Evolutionary conservation across 1,140 invertebrate species (phyloP), one percentile per base, ranked within the genome.

Genomic region (Trinorchestia longiramus): DNA sequence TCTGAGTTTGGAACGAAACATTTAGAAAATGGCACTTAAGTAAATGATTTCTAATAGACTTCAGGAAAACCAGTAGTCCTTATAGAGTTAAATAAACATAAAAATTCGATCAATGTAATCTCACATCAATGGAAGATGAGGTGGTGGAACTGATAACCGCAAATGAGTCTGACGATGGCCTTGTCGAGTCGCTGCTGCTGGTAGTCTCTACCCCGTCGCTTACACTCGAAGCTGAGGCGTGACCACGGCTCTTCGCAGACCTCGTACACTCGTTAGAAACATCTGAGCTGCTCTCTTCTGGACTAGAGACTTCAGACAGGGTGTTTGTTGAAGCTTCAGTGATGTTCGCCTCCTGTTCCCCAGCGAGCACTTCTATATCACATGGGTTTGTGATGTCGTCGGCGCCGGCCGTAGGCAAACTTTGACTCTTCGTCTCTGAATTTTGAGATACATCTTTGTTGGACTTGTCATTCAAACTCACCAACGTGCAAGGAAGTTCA

Each of bases 101-200:
- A 36, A 36, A 77, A 77, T 36, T 3, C 62, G 36, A 3, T 1
- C 3, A 3, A 77, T 28, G 62, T 36, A 3, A 45, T 43, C 92
- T 94, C 44, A 94, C 92, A 94, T 94, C 92, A 94, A 94, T 8
- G 43, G 92, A 94, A 47, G 92, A 94, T 43, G 92, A 94, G 40
- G 92, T 45, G 40, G 43, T 44, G 0, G 92, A 45, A 15, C 43
- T 94, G 43, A 94, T 94, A 19, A 94, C 92, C 8, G 92, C 92
- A 94, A 94, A 94, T 8, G 92, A 94, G 6, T 94, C 92, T 19
- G 92, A 94, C 41, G 92, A 94, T 11, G 0, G 41, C 41, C 43
- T 94, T 1, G 44, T 17, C 40, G 92, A 45, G 44, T 44, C 43
- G 40, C 43, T 8, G 43, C 44, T 94, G 44, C 43, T 42, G 43